Evolutionary conservation across 2,888 invertebrate genomes (phyloP), one percentile per base, ranked within the genome.

Genomic region (Fragum fragum): DNA sequence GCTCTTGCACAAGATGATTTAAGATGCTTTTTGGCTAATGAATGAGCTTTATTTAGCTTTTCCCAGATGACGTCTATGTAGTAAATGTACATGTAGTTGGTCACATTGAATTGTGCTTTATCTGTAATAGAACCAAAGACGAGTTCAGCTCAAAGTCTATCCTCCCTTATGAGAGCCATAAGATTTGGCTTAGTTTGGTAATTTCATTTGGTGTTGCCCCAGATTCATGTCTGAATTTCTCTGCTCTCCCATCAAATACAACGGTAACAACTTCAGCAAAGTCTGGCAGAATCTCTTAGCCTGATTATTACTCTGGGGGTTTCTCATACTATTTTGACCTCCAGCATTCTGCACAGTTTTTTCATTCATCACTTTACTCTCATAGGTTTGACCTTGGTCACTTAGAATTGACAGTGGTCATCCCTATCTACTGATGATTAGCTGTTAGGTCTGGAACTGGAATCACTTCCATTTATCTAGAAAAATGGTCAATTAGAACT

Each of bases 141-240:
- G 7, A 80, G 32, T 11, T 81, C 73, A 11, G 47, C 23, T n/a
- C 81, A 71, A 1, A 79, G 21, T 28, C 76, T 42, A 0, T 81
- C 73, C 32, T 81, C 79, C 2, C 68, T 18, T 7, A 78, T 83
- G n/a, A 86, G 18, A 47, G 61, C 70, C 16, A 81, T 42, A 14
- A 52, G 11, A 79, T 83, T n/a, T 14, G 39, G 6, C 39, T 9
- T 9, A 39, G 39, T 14, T 39, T 39, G 7, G 39, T 39, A 59
- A 77, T 66, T 18, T 82, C 83, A 39, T 80, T 47, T 6, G 79
- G 78, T 11, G 81, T 73, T 11, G 85, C 73, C 77, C 66, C 14
- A 87, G 57, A 66, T 85, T 72, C 23, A 74, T 9, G 59, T 85
- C 87, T 83, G 87, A 88, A 6, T 77, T 76, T n/a, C 71, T 72